Evolutionary conservation across 2,113 vertebrate genomes (phyloP).

Genomic region (Prionailurus bengalensis): DNA sequence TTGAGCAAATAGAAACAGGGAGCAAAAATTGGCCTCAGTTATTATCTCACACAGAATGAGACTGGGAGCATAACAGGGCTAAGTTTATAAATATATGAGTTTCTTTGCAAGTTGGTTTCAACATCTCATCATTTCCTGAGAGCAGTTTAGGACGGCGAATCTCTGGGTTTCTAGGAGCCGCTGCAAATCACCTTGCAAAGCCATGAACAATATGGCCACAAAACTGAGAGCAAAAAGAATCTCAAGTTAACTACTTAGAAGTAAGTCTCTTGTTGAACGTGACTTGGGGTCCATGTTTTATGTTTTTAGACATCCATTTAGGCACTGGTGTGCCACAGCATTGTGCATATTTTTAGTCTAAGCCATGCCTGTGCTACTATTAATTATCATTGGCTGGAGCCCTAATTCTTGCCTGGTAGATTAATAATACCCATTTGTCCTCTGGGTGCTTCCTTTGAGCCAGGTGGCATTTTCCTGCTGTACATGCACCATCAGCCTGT

Average conservation of each 20-base stretch:
- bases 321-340: too few species aligned
- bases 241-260: not conserved
- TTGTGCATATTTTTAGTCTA: not conserved
- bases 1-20: slow-evolving; percentile 20
- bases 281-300: not conserved
- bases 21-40: slow-evolving; percentile 31
- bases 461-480: not conserved
- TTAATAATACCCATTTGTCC: not conserved
- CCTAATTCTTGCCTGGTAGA: not conserved
- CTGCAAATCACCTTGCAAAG: slow-evolving; percentile 31
- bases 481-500: not conserved
- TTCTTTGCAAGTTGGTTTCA: slow-evolving; percentile 32
- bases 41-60: slow-evolving; percentile 37
- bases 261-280: not conserved
- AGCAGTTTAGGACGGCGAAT: slow-evolving; percentile 63
- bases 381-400: not conserved
- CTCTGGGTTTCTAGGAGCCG: slow-evolving; percentile 61
- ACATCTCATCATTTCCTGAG: slow-evolving; percentile 10
- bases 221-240: slow-evolving; percentile 28
- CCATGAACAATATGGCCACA: slow-evolving; percentile 56
- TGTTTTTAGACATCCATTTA: not conserved
- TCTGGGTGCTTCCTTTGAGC: not conserved
- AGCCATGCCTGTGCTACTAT: not conserved
- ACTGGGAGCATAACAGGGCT: slow-evolving; percentile 26
- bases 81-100: slow-evolving; percentile 57